Evolutionary conservation across 2,797 vertebrate genomes (phyloP), one percentile per base, ranked within the genome.

Genomic region (Enteromius treurensis): DNA sequence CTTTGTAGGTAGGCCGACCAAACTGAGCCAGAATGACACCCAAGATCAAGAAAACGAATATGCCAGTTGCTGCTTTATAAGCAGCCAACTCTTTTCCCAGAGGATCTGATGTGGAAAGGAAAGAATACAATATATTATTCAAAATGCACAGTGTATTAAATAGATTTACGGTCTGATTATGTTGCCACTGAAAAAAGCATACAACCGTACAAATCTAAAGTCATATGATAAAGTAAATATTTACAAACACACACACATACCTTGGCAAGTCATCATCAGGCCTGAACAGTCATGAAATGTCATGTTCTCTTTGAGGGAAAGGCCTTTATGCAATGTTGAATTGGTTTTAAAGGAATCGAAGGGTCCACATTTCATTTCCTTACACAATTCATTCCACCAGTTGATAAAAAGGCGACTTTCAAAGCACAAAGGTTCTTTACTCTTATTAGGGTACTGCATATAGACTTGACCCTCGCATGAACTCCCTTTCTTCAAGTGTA

Each of bases 11-110:
- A 1, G 93, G 92, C 70, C 17, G 90, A 69, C 85, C 86, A 82
- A 92, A 95, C 69, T 86, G 88, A 53, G 91, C 62, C 47, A 94
- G 71, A 4, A 94, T 3, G 5, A 92, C 65, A 17, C 85, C 0
- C 79, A 93, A 49, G 40, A 95, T 77, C 47, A 91, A n/a, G n/a
- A 86, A 80, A 84, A 88, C 84, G 17, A 94, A 88, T 81, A 95
- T 60, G 29, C 73, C 92, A 7, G 88, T 92, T 26, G 89, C 71
- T 42, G 88, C 89, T 89, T 91, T 94, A 84, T 91, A 93, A 32
- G 74, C 58, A 21, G 69, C 51, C 84, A 93, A 80, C 88, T 93
- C 87, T 8, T 32, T 79, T 29, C 6, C 77, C 2, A 7, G 10
- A 62, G 53, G 0, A 49, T 79, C 82, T 83, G 42, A 21, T 32